Conservation (phyloP, 2,797 vertebrate species). For the Gila robusta region DNA sequence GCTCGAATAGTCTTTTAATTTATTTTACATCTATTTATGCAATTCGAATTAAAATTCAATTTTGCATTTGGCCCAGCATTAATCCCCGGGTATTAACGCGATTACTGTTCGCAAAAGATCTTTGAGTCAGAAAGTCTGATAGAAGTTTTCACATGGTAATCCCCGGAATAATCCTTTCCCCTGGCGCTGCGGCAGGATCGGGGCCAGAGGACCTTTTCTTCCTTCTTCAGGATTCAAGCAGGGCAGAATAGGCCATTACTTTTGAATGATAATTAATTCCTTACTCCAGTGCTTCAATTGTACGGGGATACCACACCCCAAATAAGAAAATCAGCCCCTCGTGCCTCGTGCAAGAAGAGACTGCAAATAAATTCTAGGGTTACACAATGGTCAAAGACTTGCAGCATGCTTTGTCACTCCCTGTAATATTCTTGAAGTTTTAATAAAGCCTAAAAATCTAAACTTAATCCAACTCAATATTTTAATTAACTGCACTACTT, state of each 20-base stretch:
- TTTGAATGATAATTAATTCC: slow-evolving; percentile 75
- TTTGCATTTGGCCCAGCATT: slow-evolving; percentile 75
- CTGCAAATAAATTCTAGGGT: slow-evolving; percentile 57
- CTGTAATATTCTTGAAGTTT: neutral
- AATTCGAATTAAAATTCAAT: slow-evolving; percentile 78
- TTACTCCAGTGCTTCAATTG: slow-evolving; percentile 75
- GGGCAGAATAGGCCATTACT: slow-evolving; percentile 72
- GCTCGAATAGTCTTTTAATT: slow-evolving; percentile 62
- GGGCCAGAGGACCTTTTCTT: slow-evolving; percentile 70
- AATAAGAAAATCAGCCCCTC: slow-evolving; percentile 66
- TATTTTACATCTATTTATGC: slow-evolving; percentile 84
- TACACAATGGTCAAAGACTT: slow-evolving; percentile 58
- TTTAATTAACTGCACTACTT: neutral
- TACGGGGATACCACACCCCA: slow-evolving; percentile 66
- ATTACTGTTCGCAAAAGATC: slow-evolving; percentile 81
- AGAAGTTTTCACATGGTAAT: slow-evolving; percentile 90
- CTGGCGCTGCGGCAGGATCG: slow-evolving; percentile 75
- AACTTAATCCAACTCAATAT: neutral
- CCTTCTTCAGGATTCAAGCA: slow-evolving; percentile 69
- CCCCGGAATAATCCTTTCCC: slow-evolving; percentile 83
- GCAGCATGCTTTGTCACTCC: slow-evolving; percentile 56
- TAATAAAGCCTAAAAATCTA: neutral
- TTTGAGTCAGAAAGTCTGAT: slow-evolving; percentile 86
- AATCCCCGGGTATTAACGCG: slow-evolving; percentile 82
- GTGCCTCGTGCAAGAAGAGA: slow-evolving; percentile 64